Percentiles rank a stretch among this genome's conserved stretches.
phyloP scores from a whole-genome alignment of 1,140 invertebrate genomes.

The Drosophila burlai region DNA sequence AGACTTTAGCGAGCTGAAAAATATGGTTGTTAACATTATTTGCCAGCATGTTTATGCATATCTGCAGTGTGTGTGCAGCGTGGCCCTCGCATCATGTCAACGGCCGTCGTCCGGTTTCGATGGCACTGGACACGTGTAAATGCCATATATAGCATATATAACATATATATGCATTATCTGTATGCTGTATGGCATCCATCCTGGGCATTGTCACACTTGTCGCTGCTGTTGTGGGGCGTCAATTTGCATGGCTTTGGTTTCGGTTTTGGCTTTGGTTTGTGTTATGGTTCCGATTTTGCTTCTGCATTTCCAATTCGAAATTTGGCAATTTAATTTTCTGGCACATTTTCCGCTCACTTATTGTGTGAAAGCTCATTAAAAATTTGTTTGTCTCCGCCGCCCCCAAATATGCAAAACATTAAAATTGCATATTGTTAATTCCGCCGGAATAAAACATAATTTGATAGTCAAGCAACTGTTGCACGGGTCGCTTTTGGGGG shows the following conservation, averaged over 20 bases:
- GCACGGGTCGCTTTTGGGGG: not conserved
- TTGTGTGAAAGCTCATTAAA: slow-evolving; percentile 69
- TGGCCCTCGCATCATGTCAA: slow-evolving; percentile 37
- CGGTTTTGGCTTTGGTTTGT: slow-evolving; percentile 16
- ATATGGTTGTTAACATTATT: slow-evolving; percentile 53
- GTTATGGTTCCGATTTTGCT: slow-evolving; percentile 8
- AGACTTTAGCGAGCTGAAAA: slow-evolving; percentile 33
- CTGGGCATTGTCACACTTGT: slow-evolving; percentile 49
- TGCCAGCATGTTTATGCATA: slow-evolving; percentile 45
- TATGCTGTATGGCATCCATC: slow-evolving; percentile 21
- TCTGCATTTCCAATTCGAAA: slow-evolving; percentile 21
- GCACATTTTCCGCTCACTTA: slow-evolving; percentile 51
- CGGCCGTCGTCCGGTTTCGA: slow-evolving; percentile 35
- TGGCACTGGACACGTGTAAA: slow-evolving; percentile 46
- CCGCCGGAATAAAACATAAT: slow-evolving; percentile 41
- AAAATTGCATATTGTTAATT: slow-evolving; percentile 60
- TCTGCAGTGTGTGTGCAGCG: slow-evolving; percentile 33
- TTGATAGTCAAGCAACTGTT: slow-evolving; percentile 59
- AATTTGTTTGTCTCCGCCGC: slow-evolving; percentile 47
- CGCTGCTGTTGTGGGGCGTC: slow-evolving; percentile 22
- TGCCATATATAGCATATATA: slow-evolving; percentile 22
- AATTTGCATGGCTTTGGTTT: slow-evolving; percentile 46
- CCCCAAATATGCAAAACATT: slow-evolving; percentile 31
- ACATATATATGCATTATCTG: not conserved
- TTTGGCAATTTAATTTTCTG: slow-evolving; percentile 51